Evolutionary conservation across 2,113 vertebrate species (phyloP).

Genomic region (Sorex fumeus): DNA sequence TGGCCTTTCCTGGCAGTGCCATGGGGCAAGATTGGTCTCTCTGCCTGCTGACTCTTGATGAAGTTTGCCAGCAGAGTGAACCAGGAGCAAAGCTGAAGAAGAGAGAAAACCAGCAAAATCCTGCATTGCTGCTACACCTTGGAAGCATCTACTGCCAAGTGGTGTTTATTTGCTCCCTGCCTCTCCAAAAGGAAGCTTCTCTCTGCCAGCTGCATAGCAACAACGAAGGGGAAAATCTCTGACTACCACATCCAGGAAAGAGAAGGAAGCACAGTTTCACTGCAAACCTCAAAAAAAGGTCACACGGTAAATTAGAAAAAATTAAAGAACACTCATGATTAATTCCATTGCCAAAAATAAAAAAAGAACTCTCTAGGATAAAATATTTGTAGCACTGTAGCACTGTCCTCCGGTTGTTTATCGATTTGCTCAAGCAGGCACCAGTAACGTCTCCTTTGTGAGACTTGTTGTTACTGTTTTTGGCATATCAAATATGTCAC

Average conservation of each 20-base stretch:
- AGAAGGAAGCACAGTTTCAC: constrained; percentile 31
- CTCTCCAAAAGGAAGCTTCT: background rate
- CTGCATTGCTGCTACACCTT: background rate
- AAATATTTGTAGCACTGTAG: constrained; percentile 29
- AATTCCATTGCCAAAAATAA: background rate
- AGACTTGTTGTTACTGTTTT: too few relatives aligned
- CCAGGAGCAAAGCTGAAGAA: background rate
- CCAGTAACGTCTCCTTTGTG: too few relatives aligned
- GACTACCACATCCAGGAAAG: background rate
- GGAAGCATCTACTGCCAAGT: background rate
- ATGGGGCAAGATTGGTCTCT: background rate
- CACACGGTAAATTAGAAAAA: constrained; percentile 31
- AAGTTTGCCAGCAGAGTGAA: background rate
- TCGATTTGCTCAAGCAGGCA: too few relatives aligned
- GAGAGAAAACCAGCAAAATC: background rate
- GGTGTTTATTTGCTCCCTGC: background rate
- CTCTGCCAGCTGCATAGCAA: background rate
- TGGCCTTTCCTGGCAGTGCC: background rate
- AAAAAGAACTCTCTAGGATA: background rate
- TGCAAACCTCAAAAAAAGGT: constrained; percentile 7
- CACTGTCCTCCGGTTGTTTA: too few relatives aligned
- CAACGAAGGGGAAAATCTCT: background rate
- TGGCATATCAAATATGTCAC: too few relatives aligned
- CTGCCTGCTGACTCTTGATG: background rate
- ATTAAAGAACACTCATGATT: background rate